Base-by-base conservation (phyloP, 2,113 vertebrate genomes). In the Calidris pugnax region DNA sequence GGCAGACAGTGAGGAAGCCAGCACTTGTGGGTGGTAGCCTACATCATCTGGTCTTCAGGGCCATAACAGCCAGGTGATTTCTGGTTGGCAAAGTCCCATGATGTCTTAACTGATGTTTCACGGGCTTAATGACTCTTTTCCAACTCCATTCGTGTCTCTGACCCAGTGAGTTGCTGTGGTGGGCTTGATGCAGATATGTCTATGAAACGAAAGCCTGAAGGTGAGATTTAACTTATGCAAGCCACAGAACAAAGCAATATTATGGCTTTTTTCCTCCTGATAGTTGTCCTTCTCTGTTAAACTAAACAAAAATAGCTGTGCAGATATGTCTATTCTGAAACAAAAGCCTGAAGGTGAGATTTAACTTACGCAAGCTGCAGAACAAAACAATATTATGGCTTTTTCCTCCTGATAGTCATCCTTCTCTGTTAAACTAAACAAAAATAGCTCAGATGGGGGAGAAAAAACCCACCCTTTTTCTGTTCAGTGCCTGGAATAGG, bases 381-480 rank as follows among this genome's bases (percentile, higher is more conserved):
- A 35, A 63, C 26, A 23, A 32, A n/a, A 5, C 19, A 27, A 6
- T 41, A 3, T 7, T 16, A 2, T 35, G 10, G 0, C 2, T 69
- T 79, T 66, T 80, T 27, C 20, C 12, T 62, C 37, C 47, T 59
- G 6, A 7, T 8, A 28, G 6, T 32, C 20, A 64, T 7, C 15
- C 7, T 55, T 41, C 19, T 67, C 5, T 57, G 24, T 71, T 63
- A 53, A 93, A 15, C 2, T 24, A 56, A 88, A 35, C 5, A 57
- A 76, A 83, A 88, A 53, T 26, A 45, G 6, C 9, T 56, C 26
- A 47, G 17, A 9, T 67, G 14, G 7, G 41, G 4, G 3, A 2
- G 3, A 2, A 5, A 50, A 28, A 11, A 9, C 4, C 33, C 3
- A 16, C 15, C 9, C 28, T 50, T 72, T 12, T 7, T 82, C 7